These are phyloP conservation scores for Puffinus mauretanicus DNA, from an alignment of 2,113 vertebrate genomes.

Conservation along the genomic window DNA sequence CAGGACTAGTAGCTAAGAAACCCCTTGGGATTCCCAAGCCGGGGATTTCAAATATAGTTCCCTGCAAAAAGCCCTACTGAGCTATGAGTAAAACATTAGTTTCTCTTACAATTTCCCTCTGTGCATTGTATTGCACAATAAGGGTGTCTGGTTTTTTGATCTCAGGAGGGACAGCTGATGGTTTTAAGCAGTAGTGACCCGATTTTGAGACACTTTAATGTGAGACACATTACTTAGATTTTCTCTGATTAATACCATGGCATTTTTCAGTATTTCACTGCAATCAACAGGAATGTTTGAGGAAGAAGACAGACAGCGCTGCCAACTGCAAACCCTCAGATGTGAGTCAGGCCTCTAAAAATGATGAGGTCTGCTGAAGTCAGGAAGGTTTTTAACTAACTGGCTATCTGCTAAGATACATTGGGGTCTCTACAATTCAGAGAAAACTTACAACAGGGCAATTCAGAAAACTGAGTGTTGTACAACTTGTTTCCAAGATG, in stretches of 20 bases:
- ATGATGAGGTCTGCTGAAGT: neutral
- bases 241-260: neutral
- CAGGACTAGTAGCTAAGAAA: neutral
- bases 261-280: neutral
- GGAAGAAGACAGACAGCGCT: neutral
- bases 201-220: neutral
- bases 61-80: neutral
- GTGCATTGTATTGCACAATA: neutral
- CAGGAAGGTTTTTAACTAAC: neutral
- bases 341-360: neutral
- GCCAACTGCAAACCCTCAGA: neutral
- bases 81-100: neutral
- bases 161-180: neutral
- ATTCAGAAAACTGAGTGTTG: neutral
- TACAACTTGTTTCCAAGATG: neutral
- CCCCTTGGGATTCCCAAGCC: neutral
- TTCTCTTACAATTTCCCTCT: neutral
- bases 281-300: neutral
- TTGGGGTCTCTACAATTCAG: neutral
- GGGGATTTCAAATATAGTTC: constrained; percentile 12
- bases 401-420: neutral
- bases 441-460: neutral
- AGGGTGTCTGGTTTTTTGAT: neutral
- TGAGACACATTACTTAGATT: neutral
- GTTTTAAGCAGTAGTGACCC: neutral